phyloP scores from a whole-genome alignment of 2,888 invertebrate genomes.

The Chloromyia formosa region DNA sequence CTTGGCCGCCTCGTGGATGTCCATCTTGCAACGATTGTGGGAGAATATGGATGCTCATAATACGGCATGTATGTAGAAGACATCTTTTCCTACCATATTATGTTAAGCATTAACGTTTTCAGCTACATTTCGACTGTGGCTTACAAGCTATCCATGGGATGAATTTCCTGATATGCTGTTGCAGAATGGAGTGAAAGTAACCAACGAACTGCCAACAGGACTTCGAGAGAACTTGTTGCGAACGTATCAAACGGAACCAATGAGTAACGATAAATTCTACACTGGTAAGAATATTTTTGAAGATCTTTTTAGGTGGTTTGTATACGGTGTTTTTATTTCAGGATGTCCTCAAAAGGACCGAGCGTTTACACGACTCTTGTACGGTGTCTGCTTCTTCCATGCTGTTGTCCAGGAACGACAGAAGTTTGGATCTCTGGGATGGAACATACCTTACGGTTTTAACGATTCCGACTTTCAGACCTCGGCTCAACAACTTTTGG shows the following conservation, averaged over 20 bases:
- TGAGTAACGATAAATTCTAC: slow-evolving; percentile 84
- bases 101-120: slow-evolving; percentile 52
- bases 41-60: slow-evolving; percentile 79
- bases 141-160: slow-evolving; percentile 87
- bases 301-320: no score
- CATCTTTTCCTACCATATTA: background rate
- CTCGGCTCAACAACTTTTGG: slow-evolving; percentile 81
- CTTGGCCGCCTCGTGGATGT: slow-evolving; percentile 91
- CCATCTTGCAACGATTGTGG: slow-evolving; percentile 78
- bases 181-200: slow-evolving; percentile 92
- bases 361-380: slow-evolving; percentile 81
- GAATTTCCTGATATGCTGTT: slow-evolving; percentile 87
- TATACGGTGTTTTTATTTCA: no score
- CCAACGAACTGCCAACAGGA: slow-evolving; percentile 91
- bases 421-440: slow-evolving; percentile 87
- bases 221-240: slow-evolving; percentile 85
- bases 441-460: slow-evolving; percentile 91
- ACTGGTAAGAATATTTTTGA: slow-evolving; percentile 52
- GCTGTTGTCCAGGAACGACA: slow-evolving; percentile 81
- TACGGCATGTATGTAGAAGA: slow-evolving; percentile 55
- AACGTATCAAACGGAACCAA: slow-evolving; percentile 86
- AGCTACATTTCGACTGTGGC: slow-evolving; percentile 83
- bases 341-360: slow-evolving; percentile 82
- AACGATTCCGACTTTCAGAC: slow-evolving; percentile 88
- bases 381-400: slow-evolving; percentile 87